Percentiles rank a stretch among this genome's conserved stretches.
phyloP scores from a whole-genome alignment of 2,113 vertebrate species.

The Setophaga petechia region DNA sequence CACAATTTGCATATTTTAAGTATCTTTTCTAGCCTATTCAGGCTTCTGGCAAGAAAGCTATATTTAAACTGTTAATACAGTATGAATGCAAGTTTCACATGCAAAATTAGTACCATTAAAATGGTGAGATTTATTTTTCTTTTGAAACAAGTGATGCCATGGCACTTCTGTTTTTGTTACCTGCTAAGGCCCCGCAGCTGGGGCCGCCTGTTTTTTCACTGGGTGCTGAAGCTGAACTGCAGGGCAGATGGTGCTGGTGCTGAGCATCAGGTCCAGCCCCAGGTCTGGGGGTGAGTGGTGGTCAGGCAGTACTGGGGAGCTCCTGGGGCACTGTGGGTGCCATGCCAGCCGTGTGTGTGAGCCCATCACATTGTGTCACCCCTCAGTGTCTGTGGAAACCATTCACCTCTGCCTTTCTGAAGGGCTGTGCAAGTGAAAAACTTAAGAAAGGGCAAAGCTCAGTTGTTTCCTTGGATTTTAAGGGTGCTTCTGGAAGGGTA shows the following conservation, averaged over 20 bases:
- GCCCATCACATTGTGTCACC: rapidly evolving
- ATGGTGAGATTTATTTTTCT: constrained; percentile 61
- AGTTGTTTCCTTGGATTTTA: background rate
- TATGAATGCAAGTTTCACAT: constrained; percentile 67
- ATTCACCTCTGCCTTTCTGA: background rate
- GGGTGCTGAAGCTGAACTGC: background rate
- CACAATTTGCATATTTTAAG: constrained; percentile 74
- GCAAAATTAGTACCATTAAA: constrained; percentile 62
- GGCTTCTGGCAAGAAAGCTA: constrained; percentile 71
- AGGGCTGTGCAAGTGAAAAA: background rate
- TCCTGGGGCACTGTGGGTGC: rapidly evolving
- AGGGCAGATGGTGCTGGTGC: constrained; percentile 17
- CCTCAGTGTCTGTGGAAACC: background rate
- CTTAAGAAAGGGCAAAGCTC: background rate
- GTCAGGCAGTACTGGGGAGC: background rate
- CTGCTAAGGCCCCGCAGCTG: constrained; percentile 39
- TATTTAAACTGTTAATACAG: constrained; percentile 72
- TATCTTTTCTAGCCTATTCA: constrained; percentile 72
- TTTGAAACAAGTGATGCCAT: constrained; percentile 35
- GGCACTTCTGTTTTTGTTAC: constrained; percentile 40
- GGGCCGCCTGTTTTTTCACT: background rate
- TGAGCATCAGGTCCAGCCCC: background rate
- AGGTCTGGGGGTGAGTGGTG: background rate
- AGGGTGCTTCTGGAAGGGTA: background rate
- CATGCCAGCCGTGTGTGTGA: background rate